Percentiles rank a stretch among this genome's conserved stretches.
Conservation (phyloP, 2,113 vertebrate genomes). For the Anguilla japonica region DNA sequence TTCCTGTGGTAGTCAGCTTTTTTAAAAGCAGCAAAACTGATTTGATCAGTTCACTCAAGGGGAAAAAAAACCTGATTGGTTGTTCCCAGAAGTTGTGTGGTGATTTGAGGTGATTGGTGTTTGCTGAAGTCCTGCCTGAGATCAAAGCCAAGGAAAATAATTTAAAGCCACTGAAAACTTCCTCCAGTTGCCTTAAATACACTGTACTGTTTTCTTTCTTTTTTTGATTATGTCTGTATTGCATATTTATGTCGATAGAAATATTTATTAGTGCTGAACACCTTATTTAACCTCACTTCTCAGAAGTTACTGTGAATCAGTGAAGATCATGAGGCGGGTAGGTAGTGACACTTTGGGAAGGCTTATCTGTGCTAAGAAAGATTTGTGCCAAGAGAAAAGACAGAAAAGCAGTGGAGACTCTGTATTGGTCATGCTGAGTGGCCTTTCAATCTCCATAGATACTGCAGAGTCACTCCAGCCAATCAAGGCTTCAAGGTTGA, state of each 20-base stretch:
- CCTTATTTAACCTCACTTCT: slow-evolving; percentile 34
- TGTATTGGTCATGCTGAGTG: not conserved
- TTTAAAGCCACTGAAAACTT: slow-evolving; percentile 35
- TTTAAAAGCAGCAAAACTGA: not conserved
- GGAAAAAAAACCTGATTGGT: not conserved
- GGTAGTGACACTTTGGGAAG: not conserved
- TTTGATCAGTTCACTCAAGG: not conserved
- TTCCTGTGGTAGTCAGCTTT: not conserved
- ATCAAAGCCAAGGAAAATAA: slow-evolving; percentile 43
- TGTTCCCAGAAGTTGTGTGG: not conserved
- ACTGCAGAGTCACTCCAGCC: not conserved
- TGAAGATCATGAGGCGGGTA: not conserved
- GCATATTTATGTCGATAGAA: slow-evolving; percentile 23
- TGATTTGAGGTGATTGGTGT: slow-evolving; percentile 40
- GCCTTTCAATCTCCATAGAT: slow-evolving; percentile 2
- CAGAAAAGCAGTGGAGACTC: not conserved
- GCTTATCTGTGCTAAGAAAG: not conserved
- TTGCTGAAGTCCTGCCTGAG: slow-evolving; percentile 33
- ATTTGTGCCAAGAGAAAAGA: slow-evolving; percentile 17
- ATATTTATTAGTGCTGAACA: slow-evolving; percentile 40
- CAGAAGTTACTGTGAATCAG: slow-evolving; percentile 36
- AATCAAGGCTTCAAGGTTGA: not conserved
- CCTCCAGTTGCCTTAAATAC: slow-evolving; percentile 66
- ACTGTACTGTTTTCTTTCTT: slow-evolving; percentile 35
- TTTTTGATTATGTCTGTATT: slow-evolving; percentile 14